These are phyloP conservation scores for Malurus cyaneus DNA, from an alignment of 2,113 vertebrate species.

Conservation along the genomic window DNA sequence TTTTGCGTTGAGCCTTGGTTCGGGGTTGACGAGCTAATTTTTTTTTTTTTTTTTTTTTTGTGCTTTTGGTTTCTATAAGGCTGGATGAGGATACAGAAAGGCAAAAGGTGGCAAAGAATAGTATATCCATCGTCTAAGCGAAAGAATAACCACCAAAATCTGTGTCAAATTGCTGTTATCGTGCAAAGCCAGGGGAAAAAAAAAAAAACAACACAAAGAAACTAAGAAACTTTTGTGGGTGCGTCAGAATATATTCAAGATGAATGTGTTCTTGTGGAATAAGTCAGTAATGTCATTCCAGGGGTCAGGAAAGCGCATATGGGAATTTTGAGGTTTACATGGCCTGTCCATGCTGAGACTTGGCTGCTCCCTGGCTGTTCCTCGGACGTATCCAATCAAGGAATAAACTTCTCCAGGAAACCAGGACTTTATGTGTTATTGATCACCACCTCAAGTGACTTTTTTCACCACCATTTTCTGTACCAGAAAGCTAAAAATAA, in stretches of 20 bases:
- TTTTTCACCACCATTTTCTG: background rate
- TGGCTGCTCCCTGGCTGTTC: background rate
- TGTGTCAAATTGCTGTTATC: rapidly evolving
- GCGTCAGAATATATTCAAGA: background rate
- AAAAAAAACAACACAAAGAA: too few species aligned
- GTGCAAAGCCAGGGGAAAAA: background rate
- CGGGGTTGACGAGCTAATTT: background rate
- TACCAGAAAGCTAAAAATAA: background rate
- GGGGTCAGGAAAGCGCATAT: background rate
- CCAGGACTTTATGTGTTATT: background rate
- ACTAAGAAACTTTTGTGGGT: background rate
- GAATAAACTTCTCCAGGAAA: background rate
- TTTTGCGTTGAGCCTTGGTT: background rate
- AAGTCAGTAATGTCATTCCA: background rate
- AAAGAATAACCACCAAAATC: too few species aligned
- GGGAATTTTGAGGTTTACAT: background rate
- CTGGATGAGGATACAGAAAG: background rate
- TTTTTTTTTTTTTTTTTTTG: background rate
- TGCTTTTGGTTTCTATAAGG: background rate
- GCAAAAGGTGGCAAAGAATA: too few species aligned
- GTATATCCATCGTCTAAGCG: too few species aligned
- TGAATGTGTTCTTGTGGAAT: background rate
- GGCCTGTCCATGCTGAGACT: background rate
- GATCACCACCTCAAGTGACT: background rate
- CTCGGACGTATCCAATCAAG: too few species aligned